Base-by-base conservation (phyloP, 2,888 invertebrate species). In the Resseliella maxima region DNA sequence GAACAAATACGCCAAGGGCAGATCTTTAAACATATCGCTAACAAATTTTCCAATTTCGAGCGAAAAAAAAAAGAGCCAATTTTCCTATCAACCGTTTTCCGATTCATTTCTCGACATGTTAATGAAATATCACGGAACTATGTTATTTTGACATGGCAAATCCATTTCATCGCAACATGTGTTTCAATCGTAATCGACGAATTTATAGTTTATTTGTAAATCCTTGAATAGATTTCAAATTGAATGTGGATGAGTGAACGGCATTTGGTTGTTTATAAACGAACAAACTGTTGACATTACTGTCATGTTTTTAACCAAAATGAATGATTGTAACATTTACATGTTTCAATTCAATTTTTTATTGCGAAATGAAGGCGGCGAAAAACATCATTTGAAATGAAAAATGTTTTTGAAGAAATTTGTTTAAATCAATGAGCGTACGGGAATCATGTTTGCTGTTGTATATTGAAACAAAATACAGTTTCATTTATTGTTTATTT, bases 141-240 rank as follows among this genome's bases (percentile, higher is more conserved):
- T n/a, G 72, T 12, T 72, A 35, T 72, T 72, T 72, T 72, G 72
- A 31, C 72, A 15, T 31, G 31, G 15, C 27, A 31, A 35, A n/a
- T 72, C 72, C 2, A 27, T 72, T 59, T 72, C n/a, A n/a, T n/a
- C 59, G 24, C 31, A 72, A 72, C 72, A 72, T 72, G 10, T 72
- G 72, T 72, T 72, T 31, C 72, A 2, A 31, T 50, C n/a, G n/a
- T n/a, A n/a, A 50, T 72, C 72, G 35, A 72, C 15, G 15, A 31
- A 72, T 72, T 72, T 72, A 59, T n/a, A 59, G 24, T 59, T 50
- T 59, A 24, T 59, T 18, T 31, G 10, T 0, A 35, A 72, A 72
- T 72, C 72, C 72, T 72, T 72, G 72, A 72, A n/a, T n/a, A n/a
- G 59, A 24, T 59, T 12, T 27, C 27, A 24, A 59, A 24, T 24